Conservation (phyloP, 2,797 vertebrate species). For the Anguilla megastoma region DNA sequence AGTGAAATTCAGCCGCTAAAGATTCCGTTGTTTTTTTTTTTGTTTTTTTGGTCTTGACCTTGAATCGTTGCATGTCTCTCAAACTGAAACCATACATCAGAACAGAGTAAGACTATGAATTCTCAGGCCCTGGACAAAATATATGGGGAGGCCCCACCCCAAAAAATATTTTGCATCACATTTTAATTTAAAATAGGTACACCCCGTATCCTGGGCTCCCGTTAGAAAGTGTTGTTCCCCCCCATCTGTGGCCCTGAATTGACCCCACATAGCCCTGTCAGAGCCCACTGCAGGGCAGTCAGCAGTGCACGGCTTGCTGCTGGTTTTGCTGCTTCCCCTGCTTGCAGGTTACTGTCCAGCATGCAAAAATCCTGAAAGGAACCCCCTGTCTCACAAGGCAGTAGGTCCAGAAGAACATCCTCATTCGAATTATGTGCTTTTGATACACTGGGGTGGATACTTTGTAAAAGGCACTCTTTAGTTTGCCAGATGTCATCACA, state of each 20-base stretch:
- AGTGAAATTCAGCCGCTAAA: conserved; percentile 7
- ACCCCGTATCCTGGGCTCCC: no score
- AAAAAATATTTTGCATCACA: no score
- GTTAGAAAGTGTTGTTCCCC: no score
- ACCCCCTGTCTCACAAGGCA: background rate
- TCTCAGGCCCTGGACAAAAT: no score
- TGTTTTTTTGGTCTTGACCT: background rate
- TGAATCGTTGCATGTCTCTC: background rate
- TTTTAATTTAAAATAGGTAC: no score
- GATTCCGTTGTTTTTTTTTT: background rate
- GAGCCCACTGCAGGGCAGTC: background rate
- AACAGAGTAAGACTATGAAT: background rate
- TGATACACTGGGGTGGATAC: background rate
- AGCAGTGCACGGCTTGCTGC: background rate
- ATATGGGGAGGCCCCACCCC: no score
- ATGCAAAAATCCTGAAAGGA: background rate
- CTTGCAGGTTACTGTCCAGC: background rate
- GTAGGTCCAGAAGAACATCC: background rate
- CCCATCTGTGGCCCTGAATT: background rate
- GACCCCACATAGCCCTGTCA: background rate
- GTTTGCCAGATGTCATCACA: background rate
- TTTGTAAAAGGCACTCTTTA: background rate
- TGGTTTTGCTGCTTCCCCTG: background rate
- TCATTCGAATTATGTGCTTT: background rate
- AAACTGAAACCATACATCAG: background rate